Evolutionary conservation across 2,888 invertebrate species (phyloP).

Genomic region (Scaptomyza caliginosa): DNA sequence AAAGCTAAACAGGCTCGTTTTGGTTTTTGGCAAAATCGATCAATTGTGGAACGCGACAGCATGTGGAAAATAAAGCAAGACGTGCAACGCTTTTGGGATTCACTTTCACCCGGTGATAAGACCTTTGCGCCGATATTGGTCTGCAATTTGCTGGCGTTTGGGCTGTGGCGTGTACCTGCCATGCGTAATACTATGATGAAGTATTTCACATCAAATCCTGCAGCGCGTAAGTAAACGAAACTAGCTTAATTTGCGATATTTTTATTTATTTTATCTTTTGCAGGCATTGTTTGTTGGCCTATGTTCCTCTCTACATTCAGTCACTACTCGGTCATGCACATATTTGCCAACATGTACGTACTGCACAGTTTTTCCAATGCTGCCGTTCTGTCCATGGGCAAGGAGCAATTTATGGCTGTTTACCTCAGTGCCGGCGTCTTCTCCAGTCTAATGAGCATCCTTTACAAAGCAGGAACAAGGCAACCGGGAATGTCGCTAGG

Average conservation of each 20-base stretch:
- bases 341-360: constrained; percentile 98
- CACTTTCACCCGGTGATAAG: constrained; percentile 89
- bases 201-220: constrained; percentile 94
- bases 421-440: constrained; percentile 95
- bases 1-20: constrained; percentile 84
- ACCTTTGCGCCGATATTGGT: constrained; percentile 92
- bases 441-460: constrained; percentile 93
- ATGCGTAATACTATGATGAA: constrained; percentile 90
- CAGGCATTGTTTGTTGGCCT: constrained; percentile 91
- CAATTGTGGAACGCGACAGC: constrained; percentile 49
- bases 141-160: constrained; percentile 91
- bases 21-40: constrained; percentile 64
- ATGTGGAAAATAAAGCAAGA: constrained; percentile 74
- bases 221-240: constrained; percentile 86
- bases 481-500: constrained; percentile 93
- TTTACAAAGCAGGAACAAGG: constrained; percentile 89
- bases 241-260: background rate
- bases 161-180: constrained; percentile 91
- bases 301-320: constrained; percentile 98
- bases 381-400: constrained; percentile 90
- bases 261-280: constrained; percentile 38
- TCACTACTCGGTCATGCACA: constrained; percentile 93
- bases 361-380: constrained; percentile 90
- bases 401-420: constrained; percentile 95
- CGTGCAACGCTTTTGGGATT: constrained; percentile 87